Conservation (phyloP, 2,797 vertebrate genomes). For the Takifugu rubripes region DNA sequence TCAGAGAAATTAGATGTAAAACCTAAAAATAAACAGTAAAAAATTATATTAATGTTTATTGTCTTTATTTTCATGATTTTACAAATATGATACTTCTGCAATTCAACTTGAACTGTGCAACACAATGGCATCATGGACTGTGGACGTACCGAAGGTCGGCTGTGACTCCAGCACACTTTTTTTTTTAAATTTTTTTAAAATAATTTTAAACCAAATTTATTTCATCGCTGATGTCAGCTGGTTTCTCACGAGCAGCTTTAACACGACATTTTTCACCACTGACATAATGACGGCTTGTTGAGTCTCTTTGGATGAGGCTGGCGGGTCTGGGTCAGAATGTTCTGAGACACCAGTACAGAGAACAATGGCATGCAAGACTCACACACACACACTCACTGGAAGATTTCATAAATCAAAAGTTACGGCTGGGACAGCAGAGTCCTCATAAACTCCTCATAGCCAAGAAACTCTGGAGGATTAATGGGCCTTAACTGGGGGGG, state of each 20-base stretch:
- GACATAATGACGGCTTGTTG: slow-evolving; percentile 22
- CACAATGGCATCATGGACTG: slow-evolving; percentile 73
- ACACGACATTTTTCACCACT: background rate
- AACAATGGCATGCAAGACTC: slow-evolving; percentile 77
- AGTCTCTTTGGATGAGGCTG: slow-evolving; percentile 73
- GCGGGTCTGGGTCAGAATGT: slow-evolving; percentile 37
- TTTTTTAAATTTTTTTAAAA: background rate
- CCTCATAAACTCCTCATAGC: slow-evolving; percentile 56
- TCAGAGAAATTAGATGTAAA: background rate
- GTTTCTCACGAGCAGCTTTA: slow-evolving; percentile 44
- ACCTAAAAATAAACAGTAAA: slow-evolving; percentile 56
- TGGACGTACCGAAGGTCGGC: slow-evolving; percentile 26
- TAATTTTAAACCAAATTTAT: background rate
- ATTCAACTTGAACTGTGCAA: slow-evolving; percentile 75
- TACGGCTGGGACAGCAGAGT: slow-evolving; percentile 64
- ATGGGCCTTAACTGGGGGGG: slow-evolving; percentile 19
- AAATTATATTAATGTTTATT: slow-evolving; percentile 72
- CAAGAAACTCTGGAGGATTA: slow-evolving; percentile 46
- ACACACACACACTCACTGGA: slow-evolving; percentile 68
- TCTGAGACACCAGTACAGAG: slow-evolving; percentile 61
- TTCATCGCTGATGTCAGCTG: no score
- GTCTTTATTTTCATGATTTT: slow-evolving; percentile 75
- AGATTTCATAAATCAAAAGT: slow-evolving; percentile 58
- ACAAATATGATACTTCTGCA: slow-evolving; percentile 77
- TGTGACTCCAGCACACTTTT: slow-evolving; percentile 54